Base-by-base conservation (phyloP, 2,113 vertebrate species). In the Hymenochirus boettgeri region DNA sequence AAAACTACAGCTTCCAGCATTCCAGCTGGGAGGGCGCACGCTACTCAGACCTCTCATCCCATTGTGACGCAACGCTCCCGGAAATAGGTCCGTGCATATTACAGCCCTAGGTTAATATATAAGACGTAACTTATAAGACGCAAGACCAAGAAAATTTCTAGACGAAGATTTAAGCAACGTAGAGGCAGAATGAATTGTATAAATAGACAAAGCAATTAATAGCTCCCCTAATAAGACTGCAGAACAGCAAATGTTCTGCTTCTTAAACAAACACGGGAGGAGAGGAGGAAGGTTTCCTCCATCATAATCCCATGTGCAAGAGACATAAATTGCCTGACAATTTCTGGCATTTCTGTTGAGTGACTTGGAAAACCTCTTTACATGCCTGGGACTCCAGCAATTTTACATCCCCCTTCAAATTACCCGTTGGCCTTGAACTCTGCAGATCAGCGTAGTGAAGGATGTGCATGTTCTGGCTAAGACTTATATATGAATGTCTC, bases 271-370 rank as follows among this genome's bases (percentile, higher is more conserved):
- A 47, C 18, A 42, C 1, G 11, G 24, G 50, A 18, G 24, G 3
- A 5, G 13, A 26, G 33, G 24, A 46, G 29, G 18, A 50, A 19
- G n/a, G 13, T 45, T 29, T 29, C 63, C 19, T 53, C 22, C 22
- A 39, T 27, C 51, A 17, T 50, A 23, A 50, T 25, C 42, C 19
- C 55, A 24, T 13, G n/a, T 51, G 55, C 45, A 48, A 7, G n/a
- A 24, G 25, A 23, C 45, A 66, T 37, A 58, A 50, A 21, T 66
- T 51, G 18, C n/a, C 42, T 50, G 42, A 48, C 53, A 37, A 66
- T 58, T 51, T 55, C 35, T 51, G 54, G 42, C 42, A 57, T 31
- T 22, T 57, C 45, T 6, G 7, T 13, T 18, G 3, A 22, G 57
- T 51, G 47, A n/a, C 29, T 13, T 50, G 55, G 55, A 57, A 39